Conservation (phyloP, 2,113 vertebrate genomes). For the Calypte anna region DNA sequence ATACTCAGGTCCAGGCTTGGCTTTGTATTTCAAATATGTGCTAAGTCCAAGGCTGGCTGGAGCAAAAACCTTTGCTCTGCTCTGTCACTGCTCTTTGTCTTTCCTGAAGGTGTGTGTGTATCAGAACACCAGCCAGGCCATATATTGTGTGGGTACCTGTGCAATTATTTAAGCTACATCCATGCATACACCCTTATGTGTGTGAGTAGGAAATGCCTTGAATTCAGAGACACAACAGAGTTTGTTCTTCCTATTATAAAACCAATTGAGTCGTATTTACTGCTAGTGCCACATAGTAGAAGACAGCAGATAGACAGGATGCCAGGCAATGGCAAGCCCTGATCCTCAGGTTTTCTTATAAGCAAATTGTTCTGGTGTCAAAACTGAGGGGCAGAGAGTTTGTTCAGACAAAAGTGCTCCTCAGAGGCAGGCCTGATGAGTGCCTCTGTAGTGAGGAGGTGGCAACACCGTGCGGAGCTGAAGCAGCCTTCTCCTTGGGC, state of each 20-base stretch:
- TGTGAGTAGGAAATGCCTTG: neutral
- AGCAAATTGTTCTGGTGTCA: neutral
- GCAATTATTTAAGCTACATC: neutral
- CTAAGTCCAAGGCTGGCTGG: neutral
- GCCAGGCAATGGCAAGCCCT: fast-evolving
- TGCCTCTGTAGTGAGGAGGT: neutral
- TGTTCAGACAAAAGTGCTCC: neutral
- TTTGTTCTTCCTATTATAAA: neutral
- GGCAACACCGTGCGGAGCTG: fast-evolving
- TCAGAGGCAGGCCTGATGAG: neutral
- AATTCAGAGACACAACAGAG: neutral
- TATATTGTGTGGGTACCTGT: fast-evolving
- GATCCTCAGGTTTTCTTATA: neutral
- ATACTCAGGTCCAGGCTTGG: neutral
- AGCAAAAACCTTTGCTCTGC: neutral
- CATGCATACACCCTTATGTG: fast-evolving
- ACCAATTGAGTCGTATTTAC: neutral
- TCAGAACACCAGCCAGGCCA: neutral
- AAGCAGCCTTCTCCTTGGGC: neutral
- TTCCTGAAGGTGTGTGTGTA: neutral
- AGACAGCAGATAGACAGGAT: neutral
- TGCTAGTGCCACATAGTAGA: neutral
- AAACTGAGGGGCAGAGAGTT: neutral
- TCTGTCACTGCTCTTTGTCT: neutral
- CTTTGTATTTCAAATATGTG: neutral